phyloP scores from a whole-genome alignment of 2,113 vertebrate species.

The Progne subis region DNA sequence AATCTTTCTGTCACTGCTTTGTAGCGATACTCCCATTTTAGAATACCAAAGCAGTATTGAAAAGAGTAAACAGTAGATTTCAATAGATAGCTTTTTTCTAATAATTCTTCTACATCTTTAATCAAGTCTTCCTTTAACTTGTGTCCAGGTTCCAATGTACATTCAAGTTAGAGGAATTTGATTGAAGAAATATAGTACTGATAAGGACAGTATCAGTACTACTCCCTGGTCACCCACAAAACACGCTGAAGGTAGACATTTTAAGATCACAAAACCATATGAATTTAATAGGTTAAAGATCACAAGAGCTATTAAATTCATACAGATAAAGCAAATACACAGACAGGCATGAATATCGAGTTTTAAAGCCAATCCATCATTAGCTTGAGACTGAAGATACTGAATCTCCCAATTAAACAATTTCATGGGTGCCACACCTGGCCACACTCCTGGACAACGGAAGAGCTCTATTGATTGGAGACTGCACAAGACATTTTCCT shows the following conservation, averaged over 20 bases:
- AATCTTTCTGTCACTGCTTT: neutral
- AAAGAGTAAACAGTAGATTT: neutral
- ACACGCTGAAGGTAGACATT: fast-evolving
- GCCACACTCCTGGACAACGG: neutral
- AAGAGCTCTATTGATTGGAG: neutral
- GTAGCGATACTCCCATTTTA: neutral
- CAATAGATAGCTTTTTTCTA: fast-evolving
- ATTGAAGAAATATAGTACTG: neutral
- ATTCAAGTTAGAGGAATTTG: neutral
- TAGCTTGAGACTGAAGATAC: neutral
- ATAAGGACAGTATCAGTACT: neutral
- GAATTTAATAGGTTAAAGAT: neutral
- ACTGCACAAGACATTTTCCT: neutral
- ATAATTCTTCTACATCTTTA: neutral
- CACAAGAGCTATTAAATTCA: neutral
- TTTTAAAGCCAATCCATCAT: neutral
- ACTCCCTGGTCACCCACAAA: neutral
- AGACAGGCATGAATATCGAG: neutral
- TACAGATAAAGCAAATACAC: neutral
- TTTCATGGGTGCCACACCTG: neutral
- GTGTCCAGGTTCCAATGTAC: neutral
- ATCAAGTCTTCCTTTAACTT: neutral
- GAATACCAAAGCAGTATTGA: neutral
- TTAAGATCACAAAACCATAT: neutral
- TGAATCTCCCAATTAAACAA: neutral